Base-by-base conservation (phyloP, 37 sponge, comb jelly and placozoan species). In the Halichondria panicea region DNA sequence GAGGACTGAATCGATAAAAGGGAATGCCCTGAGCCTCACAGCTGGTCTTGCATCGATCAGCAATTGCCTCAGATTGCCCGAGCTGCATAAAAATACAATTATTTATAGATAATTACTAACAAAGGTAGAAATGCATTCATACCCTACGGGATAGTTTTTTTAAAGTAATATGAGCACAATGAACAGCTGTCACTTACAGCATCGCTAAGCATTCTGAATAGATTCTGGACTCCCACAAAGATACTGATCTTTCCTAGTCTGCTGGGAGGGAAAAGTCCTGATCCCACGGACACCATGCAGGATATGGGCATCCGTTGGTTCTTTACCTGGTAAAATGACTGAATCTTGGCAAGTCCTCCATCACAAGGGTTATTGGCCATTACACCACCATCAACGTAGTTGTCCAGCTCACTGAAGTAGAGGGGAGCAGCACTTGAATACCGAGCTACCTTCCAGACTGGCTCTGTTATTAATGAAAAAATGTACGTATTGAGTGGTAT, bases 311-410 rank as follows among this genome's bases (percentile, higher is more conserved):
- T 28, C 34, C 35, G 54, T 8, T n/a, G 60, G 40, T 58, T 52
- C 32, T 25, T 35, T 0, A 57, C 58, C 12, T 22, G 32, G 30
- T 68, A 74, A 55, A 35, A 79, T 1, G 54, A 41, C 46, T 87
- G 88, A 33, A 87, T 87, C 9, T 70, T 77, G 0, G 88, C 74
- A 18, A 87, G 67, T 0, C 82, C 88, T 64, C 62, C 69, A 21
- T 75, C 76, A 45, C 77, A 63, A 44, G 88, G 88, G 33, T 87
- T 87, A 64, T 87, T 87, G 36, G 88, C 88, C 58, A 81, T 41
- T 3, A 87, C 64, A 25, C 81, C 80, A 31, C 81, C 88, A 53
- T 80, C 81, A 12, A 87, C 81, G 70, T 87, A 87, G 58, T 87
- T 57, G n/a, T 68, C 82, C 63, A 48, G 76, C 22, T 81, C 69